Evolutionary conservation across 2,888 invertebrate genomes (phyloP).

Genomic region (Sclerodermus sp.): DNA sequence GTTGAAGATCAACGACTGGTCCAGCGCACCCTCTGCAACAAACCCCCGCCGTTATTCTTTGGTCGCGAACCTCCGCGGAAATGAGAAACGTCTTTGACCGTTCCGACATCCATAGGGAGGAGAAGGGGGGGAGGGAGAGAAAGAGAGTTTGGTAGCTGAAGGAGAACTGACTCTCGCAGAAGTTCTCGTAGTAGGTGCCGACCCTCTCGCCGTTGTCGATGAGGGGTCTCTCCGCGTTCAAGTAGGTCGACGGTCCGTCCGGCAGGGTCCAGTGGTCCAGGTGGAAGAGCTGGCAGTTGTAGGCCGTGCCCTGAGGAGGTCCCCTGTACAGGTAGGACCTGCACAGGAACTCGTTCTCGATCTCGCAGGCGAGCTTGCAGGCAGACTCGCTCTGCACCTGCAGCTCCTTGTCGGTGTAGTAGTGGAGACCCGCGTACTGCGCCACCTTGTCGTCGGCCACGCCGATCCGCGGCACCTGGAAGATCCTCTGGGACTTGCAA

Average conservation of each 20-base stretch:
- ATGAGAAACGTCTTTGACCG: too few relatives aligned
- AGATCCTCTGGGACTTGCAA: constrained; percentile 80
- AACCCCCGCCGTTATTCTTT: constrained; percentile 89
- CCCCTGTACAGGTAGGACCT: constrained; percentile 77
- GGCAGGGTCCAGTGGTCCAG: constrained; percentile 89
- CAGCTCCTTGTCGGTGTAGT: constrained; percentile 90
- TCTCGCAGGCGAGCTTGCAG: constrained; percentile 88
- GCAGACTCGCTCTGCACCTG: constrained; percentile 87
- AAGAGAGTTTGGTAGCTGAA: neutral
- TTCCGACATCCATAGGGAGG: too few relatives aligned
- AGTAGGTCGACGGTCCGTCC: constrained; percentile 88
- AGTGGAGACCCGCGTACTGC: constrained; percentile 88
- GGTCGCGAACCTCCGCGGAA: too few relatives aligned
- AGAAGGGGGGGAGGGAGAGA: too few relatives aligned
- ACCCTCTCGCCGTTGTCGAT: constrained; percentile 90
- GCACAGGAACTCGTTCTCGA: constrained; percentile 91
- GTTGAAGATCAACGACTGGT: constrained; percentile 73
- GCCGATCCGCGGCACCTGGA: constrained; percentile 81
- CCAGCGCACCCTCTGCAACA: constrained; percentile 62
- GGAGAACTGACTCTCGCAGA: constrained; percentile 79
- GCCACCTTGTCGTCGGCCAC: constrained; percentile 90
- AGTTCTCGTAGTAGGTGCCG: constrained; percentile 87
- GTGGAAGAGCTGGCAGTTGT: constrained; percentile 91
- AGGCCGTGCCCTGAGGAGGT: constrained; percentile 70
- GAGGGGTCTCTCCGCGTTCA: constrained; percentile 85